Evolutionary conservation across 1,140 invertebrate genomes (phyloP).

Genomic region (Paracyclopina nana): DNA sequence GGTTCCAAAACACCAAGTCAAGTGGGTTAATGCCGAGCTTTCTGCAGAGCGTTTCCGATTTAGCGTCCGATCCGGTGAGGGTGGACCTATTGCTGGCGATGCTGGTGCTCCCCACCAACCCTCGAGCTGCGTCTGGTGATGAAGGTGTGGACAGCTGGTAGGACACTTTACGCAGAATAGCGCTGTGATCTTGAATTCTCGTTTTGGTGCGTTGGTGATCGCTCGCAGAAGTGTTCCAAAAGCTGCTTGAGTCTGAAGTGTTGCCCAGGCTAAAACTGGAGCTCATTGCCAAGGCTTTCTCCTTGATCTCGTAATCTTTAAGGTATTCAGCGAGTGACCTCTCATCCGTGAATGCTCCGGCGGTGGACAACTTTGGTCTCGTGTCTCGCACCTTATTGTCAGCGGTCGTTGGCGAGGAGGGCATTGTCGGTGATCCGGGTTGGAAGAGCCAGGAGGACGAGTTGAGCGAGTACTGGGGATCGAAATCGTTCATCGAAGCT

Average conservation of each 20-base stretch:
- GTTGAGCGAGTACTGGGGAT: background rate
- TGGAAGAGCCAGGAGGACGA: conserved; percentile 10
- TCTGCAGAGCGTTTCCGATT: background rate
- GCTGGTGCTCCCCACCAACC: too few species aligned
- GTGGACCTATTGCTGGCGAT: background rate
- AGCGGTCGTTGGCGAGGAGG: background rate
- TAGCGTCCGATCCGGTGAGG: background rate
- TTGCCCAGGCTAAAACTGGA: background rate
- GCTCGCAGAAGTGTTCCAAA: conserved; percentile 1
- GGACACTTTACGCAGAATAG: conserved; percentile 1
- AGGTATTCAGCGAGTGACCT: conserved; percentile 3
- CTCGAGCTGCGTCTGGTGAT: background rate
- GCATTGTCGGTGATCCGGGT: too few species aligned
- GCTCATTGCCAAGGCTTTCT: background rate
- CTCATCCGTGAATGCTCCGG: conserved; percentile 3
- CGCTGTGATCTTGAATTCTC: background rate
- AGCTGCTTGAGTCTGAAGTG: too few species aligned
- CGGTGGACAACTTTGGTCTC: background rate
- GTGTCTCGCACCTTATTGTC: background rate
- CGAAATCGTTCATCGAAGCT: background rate
- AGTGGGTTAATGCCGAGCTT: conserved; percentile 10
- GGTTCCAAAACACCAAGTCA: conserved; percentile 5
- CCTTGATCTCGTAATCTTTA: background rate
- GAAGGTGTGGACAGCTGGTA: conserved; percentile 6
- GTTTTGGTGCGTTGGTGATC: too few species aligned